Conservation (phyloP, 2,797 vertebrate species). For the Acridotheres tristis region DNA sequence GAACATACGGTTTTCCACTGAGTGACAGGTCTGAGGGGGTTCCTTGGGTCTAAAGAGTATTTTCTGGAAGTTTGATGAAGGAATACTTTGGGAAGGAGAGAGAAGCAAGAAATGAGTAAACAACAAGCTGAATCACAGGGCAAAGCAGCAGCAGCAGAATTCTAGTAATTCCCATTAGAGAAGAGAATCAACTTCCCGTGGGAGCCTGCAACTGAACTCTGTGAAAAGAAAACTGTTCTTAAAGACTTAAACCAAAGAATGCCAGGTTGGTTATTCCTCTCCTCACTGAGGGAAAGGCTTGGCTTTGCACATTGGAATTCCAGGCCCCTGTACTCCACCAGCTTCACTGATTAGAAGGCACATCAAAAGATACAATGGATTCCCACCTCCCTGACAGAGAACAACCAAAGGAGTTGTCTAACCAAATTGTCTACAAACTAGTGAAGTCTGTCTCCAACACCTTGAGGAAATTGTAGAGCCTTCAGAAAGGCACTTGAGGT, state of each 20-base stretch:
- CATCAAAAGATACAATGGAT: background rate
- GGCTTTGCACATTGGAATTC: background rate
- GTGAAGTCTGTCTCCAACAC: background rate
- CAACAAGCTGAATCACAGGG: background rate
- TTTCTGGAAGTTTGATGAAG: background rate
- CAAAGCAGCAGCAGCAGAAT: background rate
- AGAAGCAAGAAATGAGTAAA: background rate
- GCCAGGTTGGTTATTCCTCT: background rate
- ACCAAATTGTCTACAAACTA: background rate
- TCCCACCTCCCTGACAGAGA: background rate
- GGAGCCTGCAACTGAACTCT: background rate
- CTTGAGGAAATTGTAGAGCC: background rate
- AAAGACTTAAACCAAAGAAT: background rate
- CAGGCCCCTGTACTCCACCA: background rate
- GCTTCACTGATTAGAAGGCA: background rate
- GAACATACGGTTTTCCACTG: background rate
- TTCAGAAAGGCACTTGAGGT: background rate
- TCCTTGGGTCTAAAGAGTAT: background rate
- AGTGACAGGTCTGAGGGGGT: background rate
- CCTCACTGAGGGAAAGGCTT: background rate
- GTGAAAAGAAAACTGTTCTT: background rate
- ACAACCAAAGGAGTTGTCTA: background rate
- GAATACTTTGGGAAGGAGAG: background rate
- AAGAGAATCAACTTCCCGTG: background rate
- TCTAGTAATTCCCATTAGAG: background rate